Base-by-base conservation (phyloP, 2,888 invertebrate species). In the Osmoderma eremita region DNA sequence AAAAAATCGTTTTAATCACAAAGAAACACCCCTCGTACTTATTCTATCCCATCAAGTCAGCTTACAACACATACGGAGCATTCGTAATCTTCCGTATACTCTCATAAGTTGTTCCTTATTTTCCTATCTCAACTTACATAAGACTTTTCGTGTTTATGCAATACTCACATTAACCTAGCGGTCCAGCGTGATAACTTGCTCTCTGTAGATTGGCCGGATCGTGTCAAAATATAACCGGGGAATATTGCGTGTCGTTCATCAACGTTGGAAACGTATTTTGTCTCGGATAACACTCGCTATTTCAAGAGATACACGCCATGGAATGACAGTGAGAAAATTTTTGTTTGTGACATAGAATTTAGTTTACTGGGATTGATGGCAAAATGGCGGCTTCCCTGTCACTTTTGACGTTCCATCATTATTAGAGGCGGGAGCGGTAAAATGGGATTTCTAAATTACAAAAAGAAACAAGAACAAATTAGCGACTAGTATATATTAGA, bases 281-380 rank as follows among this genome's bases (percentile, higher is more conserved):
- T 38, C 24, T 15, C 12, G 15, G 10, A 22, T 53, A 53, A 53
- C 30, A 13, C 41, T 12, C n/a, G 45, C 17, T 61, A 45, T 15
- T 30, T 17, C 20, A 42, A 45, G 36, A 36, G 45, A 61, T 61
- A 30, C 45, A 45, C 12, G 45, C 45, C 42, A 45, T 61, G 22
- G n/a, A 61, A 13, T 68, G 68, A 64, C 68, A 64, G 50, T 17
- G 41, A 42, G 48, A 50, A 48, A 64, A 48, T 65, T 63, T 68
- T 63, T 68, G 64, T 68, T 68, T 65, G 53, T 68, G 68, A 68
- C 68, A 65, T 63, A 45, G 30, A 68, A 68, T 68, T 68, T 68
- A 61, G 68, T 51, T 58, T 56, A 65, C 68, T 68, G 65, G 51
- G 68, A 68, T 68, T 65, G 65, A 36, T 36, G 30, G 22, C 38